phyloP scores from a whole-genome alignment of 2,113 vertebrate species.

The Nematolebias whitei region DNA sequence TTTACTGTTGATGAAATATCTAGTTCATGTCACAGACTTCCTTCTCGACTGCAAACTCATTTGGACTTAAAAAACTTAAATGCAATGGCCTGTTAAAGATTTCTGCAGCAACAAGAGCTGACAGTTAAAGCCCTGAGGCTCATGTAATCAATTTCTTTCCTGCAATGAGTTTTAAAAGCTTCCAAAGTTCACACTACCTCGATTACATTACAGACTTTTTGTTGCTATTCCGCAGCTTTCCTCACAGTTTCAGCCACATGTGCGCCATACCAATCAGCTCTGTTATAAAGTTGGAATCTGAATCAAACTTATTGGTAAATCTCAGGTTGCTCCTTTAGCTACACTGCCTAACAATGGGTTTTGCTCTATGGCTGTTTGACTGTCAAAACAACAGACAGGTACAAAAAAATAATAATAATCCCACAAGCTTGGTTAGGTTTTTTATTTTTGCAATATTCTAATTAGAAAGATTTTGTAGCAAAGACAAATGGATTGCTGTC shows the following conservation, averaged over 20 bases:
- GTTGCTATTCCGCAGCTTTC: conserved; percentile 11
- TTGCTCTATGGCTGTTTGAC: too few relatives aligned
- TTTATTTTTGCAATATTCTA: neutral
- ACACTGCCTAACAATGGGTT: neutral
- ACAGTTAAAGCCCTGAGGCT: conserved; percentile 8
- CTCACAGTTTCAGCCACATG: conserved; percentile 7
- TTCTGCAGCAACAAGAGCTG: conserved; percentile 26
- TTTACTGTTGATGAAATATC: neutral
- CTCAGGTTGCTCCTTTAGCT: conserved; percentile 1
- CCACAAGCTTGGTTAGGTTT: too few relatives aligned
- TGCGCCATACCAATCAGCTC: conserved; percentile 11
- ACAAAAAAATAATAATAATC: neutral
- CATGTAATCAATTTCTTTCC: conserved; percentile 22
- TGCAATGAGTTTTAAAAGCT: conserved; percentile 22
- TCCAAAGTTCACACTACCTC: conserved; percentile 10
- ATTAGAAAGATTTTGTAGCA: neutral
- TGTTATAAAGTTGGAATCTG: conserved; percentile 11
- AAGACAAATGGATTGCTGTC: too few relatives aligned
- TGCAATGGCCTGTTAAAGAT: conserved; percentile 16
- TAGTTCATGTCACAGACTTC: conserved; percentile 11
- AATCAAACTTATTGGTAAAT: conserved; percentile 14
- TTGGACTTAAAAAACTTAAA: conserved; percentile 17
- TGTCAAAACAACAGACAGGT: neutral
- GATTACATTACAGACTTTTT: conserved; percentile 20
- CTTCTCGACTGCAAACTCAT: conserved; percentile 9